Conservation (phyloP, 2,888 invertebrate genomes). For the Anodontia alba region DNA sequence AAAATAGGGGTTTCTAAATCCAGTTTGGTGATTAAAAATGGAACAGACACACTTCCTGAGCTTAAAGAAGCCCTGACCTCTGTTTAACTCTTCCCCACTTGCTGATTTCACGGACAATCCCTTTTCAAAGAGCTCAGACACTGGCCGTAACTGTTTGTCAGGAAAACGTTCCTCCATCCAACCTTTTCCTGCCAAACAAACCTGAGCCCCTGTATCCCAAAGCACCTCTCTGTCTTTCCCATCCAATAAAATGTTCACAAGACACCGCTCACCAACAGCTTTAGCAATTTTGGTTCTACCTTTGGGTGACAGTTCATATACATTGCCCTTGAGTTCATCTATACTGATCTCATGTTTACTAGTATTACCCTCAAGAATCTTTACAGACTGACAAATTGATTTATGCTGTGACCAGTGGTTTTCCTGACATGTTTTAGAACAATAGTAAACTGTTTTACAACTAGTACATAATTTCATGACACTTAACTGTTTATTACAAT, state of each 20-base stretch:
- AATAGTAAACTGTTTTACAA: slow-evolving; percentile 12
- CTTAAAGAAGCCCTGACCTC: background rate
- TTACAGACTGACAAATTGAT: background rate
- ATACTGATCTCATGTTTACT: background rate
- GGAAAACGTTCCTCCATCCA: slow-evolving; percentile 17
- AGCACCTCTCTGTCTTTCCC: slow-evolving; percentile 14
- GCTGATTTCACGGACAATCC: slow-evolving; percentile 20
- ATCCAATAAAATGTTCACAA: background rate
- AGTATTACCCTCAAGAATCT: background rate
- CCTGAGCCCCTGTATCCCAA: slow-evolving; percentile 48
- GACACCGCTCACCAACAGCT: slow-evolving; percentile 22
- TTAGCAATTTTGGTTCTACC: slow-evolving; percentile 24
- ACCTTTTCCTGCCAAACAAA: slow-evolving; percentile 7
- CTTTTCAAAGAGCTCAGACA: slow-evolving; percentile 23
- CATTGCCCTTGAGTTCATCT: background rate
- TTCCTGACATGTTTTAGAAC: slow-evolving; percentile 18
- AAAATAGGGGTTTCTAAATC: slow-evolving; percentile 9
- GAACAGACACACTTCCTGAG: background rate
- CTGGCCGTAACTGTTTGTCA: background rate
- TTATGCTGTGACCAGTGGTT: slow-evolving; percentile 23
- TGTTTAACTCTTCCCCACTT: slow-evolving; percentile 26
- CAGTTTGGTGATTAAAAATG: background rate
- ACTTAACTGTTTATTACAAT: background rate
- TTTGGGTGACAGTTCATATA: slow-evolving; percentile 32
- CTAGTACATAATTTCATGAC: background rate